Evolutionary conservation across 2,113 vertebrate species (phyloP).

Genomic region (Propithecus coquereli): DNA sequence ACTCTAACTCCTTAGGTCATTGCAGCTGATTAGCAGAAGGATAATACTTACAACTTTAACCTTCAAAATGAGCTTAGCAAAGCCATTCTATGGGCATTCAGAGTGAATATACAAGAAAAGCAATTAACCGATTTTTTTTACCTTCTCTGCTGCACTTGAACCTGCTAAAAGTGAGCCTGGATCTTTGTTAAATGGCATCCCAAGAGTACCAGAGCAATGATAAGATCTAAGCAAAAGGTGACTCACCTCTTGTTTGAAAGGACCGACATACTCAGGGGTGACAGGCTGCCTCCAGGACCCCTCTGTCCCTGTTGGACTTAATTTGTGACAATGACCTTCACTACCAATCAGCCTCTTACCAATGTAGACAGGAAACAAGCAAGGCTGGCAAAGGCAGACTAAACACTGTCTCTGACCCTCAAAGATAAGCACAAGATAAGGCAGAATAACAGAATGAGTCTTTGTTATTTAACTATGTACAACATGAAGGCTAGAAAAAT

Average conservation of each 20-base stretch:
- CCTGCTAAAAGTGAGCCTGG: neutral
- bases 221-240: constrained; percentile 4
- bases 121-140: neutral
- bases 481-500: neutral
- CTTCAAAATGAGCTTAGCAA: constrained; percentile 7
- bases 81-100: neutral
- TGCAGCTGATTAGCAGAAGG: neutral
- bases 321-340: constrained; percentile 19
- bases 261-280: neutral
- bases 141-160: neutral
- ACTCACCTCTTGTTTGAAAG: neutral
- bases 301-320: neutral
- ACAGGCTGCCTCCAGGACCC: neutral
- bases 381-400: constrained; percentile 41
- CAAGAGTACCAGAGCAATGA: neutral
- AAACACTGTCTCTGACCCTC: constrained; percentile 43
- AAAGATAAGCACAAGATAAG: constrained; percentile 49
- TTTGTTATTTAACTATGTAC: neutral
- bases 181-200: constrained; percentile 26
- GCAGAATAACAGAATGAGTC: constrained; percentile 14
- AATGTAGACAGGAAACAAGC: constrained; percentile 22
- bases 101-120: neutral
- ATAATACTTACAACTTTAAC: neutral
- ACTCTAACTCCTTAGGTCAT: constrained; percentile 4
- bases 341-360: neutral